Base-by-base conservation (phyloP, 1,140 invertebrate species). In the Macrotrachela quadricornifera region DNA sequence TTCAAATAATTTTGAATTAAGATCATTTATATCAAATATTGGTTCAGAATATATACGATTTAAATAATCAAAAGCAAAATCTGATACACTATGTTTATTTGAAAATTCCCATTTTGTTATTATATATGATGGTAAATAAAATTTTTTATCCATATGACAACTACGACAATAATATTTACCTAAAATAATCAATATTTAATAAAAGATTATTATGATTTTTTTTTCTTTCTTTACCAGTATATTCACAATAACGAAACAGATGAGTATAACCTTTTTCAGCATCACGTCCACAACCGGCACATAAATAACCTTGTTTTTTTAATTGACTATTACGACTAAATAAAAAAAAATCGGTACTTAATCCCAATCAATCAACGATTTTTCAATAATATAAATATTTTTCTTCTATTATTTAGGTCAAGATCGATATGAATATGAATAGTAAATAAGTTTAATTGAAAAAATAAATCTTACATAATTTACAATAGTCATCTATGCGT, bases 271-370 rank as follows among this genome's bases (percentile, higher is more conserved):
- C 64, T 64, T 62, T 64, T 3, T 79, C 77, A 11, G 85, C 80
- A 59, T 77, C 78, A 71, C 80, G 80, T 0, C 84, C 82, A 72
- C 84, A 87, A 13, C 84, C 83, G 48, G 83, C 81, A 71, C 84
- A 88, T 36, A 80, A 71, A 58, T 79, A 79, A 60, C 80, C 80
- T 63, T 88, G 85, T 58, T 77, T 79, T n/a, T 71, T 71, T 67
- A 86, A 75, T 17, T 79, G 56, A 44, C 68, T 68, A 53, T 74
- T 72, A 40, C 77, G 71, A 53, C 80, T 83, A 62, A 50, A 30
- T 72, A 71, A 55, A 59, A 58, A 60, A 61, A 59, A n/a, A n/a
- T n/a, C n/a, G n/a, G n/a, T n/a, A n/a, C n/a, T n/a, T n/a, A n/a
- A n/a, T n/a, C n/a, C n/a, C n/a, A n/a, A n/a, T n/a, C n/a, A n/a